Evolutionary conservation across 1,140 invertebrate genomes (phyloP).

Genomic region (Helicoverpa armigera): DNA sequence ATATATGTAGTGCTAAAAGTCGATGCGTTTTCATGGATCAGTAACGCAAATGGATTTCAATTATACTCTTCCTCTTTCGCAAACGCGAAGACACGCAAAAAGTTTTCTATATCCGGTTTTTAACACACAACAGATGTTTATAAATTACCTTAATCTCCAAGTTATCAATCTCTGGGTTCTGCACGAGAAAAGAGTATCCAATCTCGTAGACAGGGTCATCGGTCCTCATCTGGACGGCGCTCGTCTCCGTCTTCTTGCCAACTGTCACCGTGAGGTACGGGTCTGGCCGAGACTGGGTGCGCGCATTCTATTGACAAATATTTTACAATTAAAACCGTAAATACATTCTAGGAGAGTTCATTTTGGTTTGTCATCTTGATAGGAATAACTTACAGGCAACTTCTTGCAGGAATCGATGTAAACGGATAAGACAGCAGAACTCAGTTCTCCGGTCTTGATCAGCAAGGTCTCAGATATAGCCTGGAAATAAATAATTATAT

Average conservation of each 20-base stretch:
- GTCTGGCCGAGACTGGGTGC: constrained; percentile 91
- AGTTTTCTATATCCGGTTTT: no score
- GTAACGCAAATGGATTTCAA: no score
- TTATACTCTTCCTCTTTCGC: no score
- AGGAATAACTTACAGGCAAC: constrained; percentile 91
- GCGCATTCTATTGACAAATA: constrained; percentile 87
- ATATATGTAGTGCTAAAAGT: no score
- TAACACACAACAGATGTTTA: no score
- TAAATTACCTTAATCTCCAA: constrained; percentile 90
- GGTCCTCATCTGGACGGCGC: constrained; percentile 90
- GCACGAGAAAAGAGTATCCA: constrained; percentile 96
- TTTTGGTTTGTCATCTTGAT: no score
- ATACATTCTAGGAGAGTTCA: neutral
- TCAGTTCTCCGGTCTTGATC: constrained; percentile 91
- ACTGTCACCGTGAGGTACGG: constrained; percentile 91
- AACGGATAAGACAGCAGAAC: constrained; percentile 92
- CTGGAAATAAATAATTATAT: constrained; percentile 76
- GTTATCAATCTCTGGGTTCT: constrained; percentile 95
- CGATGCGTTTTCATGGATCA: no score
- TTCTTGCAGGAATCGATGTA: constrained; percentile 96
- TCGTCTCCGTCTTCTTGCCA: constrained; percentile 91
- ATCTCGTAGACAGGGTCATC: constrained; percentile 92
- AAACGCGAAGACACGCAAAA: no score
- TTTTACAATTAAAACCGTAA: neutral
- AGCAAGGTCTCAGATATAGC: constrained; percentile 92